Evolutionary conservation across 2,888 invertebrate genomes (phyloP), one percentile per base, ranked within the genome.

Genomic region (Andrena chrysosceles): DNA sequence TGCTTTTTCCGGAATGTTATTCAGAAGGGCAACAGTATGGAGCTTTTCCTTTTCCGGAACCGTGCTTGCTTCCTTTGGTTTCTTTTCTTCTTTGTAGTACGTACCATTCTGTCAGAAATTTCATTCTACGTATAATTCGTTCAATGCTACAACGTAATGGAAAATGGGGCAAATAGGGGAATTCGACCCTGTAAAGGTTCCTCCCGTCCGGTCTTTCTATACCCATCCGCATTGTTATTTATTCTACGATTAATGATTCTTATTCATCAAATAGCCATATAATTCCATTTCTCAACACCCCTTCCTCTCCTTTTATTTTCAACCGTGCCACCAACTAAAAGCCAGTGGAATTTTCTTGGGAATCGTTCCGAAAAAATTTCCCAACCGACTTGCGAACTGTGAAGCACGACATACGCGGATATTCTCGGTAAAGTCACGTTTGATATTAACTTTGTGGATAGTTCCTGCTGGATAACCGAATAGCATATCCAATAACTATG

Each of bases 371-470:
- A 42, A 42, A 42, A 54, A 54, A 2, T 26, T 56, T 23, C 10
- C 23, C 56, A 26, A 10, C 23, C 56, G 56, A 42, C 56, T 42
- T 16, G 42, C 42, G 35, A 59, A 49, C 13, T 16, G 33, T 8
- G 23, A 10, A 23, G 52, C 52, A 56, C 23, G 56, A 56, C 56
- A 56, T 3, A 26, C 56, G 23, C 56, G 23, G 31, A 49, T 29
- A 48, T 31, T 29, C 33, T 49, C 42, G 52, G 4, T 20, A 49
- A n/a, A 35, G 52, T 72, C 72, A 54, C 64, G 35, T 72, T 72
- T 33, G 72, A 74, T 67, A 77, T 67, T 67, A 74, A 75, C 35
- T 31, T 23, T 26, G 72, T 16, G 52, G 29, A 54, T 72, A 71
- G 31, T 60, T 54, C 33, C 63, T 16, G 52, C 13, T 66, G 29